Conservation (phyloP, 2,113 vertebrate species). For the Cryptomyrus ogoouensis region DNA sequence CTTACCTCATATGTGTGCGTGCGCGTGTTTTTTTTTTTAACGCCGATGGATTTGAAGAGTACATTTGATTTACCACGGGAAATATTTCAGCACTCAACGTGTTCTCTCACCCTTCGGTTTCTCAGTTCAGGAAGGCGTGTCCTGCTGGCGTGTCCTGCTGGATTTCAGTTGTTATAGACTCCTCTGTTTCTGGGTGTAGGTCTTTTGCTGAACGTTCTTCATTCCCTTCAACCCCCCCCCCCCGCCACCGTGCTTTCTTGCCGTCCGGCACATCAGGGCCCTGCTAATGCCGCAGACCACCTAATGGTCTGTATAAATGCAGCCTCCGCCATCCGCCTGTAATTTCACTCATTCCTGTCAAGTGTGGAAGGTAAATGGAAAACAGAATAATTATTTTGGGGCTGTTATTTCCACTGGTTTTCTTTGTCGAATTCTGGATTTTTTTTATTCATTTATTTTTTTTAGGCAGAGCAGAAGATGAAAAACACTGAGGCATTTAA, state of each 20-base stretch:
- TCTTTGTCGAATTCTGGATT: not conserved
- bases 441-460: not conserved
- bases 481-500: not conserved
- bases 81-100: not conserved
- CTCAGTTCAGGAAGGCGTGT: not conserved
- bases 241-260: not conserved
- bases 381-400: not conserved
- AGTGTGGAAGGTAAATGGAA: not conserved
- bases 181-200: not conserved
- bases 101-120: not conserved
- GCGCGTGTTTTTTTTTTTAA: not conserved
- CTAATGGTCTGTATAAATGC: not conserved
- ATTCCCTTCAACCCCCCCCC: not conserved
- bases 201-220: not conserved
- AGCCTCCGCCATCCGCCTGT: not conserved
- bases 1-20: not conserved
- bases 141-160: not conserved
- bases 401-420: not conserved
- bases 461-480: not conserved
- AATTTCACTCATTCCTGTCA: not conserved
- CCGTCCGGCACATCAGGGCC: not conserved
- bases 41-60: not conserved
- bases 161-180: not conserved
- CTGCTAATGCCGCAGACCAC: not conserved
- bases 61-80: not conserved